Base-by-base conservation (phyloP, 2,797 vertebrate species). In the Thripadectes ignobilis region DNA sequence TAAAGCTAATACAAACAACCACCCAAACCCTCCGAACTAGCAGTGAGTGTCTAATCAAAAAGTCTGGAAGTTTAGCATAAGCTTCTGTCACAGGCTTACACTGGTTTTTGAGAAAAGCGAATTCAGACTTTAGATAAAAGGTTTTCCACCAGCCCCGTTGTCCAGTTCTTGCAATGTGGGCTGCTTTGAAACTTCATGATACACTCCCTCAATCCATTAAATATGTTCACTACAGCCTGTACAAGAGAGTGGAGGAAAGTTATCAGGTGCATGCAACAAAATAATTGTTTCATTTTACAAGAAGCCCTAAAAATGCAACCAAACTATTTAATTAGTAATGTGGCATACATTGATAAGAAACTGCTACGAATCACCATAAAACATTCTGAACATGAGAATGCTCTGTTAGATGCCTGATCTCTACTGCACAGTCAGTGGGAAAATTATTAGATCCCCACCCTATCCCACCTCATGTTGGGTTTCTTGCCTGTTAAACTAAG, bases 171-270 rank as follows among this genome's bases (percentile, higher is more conserved):
- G 54, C 24, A 67, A 20, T 4, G 16, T 67, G 41, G 78, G 59
- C 63, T 45, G 48, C 74, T 85, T 78, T 38, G 46, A 78, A 89
- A 43, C 32, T 68, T 95, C 73, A 29, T 5, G 26, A 69, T 45
- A 89, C 2, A 11, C 59, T 86, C 52, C 51, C 62, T 88, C 54
- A 79, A 27, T 91, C 84, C 81, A 82, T 76, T 88, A 83, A 54
- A 58, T 59, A 89, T 18, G 66, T 84, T 97, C 78, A 72, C 49
- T 84, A 82, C 84, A 78, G 51, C 77, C 86, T 97, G 85, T 45
- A 78, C 55, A 95, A 62, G 38, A 93, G 48, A 96, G 27, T 30
- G 38, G 7, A 66, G 8, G 85, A 51, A 92, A 57, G 52, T 12
- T 81, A 46, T 92, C 23, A 85, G 39, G 21, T 88, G 55, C 23